These are phyloP conservation scores for Astropecten irregularis DNA, from an alignment of 53 echinoderm and acorn worm genomes.

Conservation along the genomic window DNA sequence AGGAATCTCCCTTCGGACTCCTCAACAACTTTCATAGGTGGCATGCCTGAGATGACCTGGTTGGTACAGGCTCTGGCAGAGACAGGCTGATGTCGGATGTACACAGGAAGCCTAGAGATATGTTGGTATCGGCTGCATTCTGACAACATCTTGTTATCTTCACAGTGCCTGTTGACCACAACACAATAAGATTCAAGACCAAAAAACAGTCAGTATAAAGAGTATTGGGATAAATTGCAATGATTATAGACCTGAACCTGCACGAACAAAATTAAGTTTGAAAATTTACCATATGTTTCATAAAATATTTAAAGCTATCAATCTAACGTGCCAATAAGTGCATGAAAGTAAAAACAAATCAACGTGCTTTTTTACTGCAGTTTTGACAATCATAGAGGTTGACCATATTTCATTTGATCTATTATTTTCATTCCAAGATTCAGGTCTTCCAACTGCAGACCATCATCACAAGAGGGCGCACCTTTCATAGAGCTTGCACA, in stretches of 20 bases:
- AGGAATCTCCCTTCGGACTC: conserved; percentile 31
- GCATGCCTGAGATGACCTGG: conserved; percentile 6
- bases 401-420: no score
- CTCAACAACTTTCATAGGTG: background rate
- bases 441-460: no score
- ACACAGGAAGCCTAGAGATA: conserved; percentile 12
- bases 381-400: no score
- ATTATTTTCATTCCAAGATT: no score
- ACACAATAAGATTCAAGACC: background rate
- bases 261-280: no score
- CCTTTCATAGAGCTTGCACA: conserved; percentile 61
- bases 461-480: no score
- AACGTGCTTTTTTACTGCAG: no score
- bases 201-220: background rate
- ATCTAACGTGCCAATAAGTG: no score
- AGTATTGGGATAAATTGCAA: background rate
- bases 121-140: conserved; percentile 6
- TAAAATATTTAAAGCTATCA: no score
- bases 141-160: background rate
- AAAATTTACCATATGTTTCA: background rate
- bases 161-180: background rate
- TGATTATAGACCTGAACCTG: no score
- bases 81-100: conserved; percentile 32
- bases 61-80: background rate
- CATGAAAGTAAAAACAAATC: no score